phyloP scores from a whole-genome alignment of 1,140 invertebrate genomes.

The Ceratina japonica region DNA sequence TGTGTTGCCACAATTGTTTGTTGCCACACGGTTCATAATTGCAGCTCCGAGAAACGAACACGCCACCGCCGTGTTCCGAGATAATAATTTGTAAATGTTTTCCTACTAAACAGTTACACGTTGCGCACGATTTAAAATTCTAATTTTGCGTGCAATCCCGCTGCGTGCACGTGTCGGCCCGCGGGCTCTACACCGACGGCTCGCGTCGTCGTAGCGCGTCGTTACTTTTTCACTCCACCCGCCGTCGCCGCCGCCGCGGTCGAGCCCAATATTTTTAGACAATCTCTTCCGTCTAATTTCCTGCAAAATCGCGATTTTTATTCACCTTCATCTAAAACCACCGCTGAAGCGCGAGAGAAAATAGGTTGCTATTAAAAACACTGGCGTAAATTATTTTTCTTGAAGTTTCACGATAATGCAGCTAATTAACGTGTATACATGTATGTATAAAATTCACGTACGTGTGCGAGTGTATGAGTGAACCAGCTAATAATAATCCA shows the following conservation, averaged over 20 bases:
- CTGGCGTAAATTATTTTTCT: neutral
- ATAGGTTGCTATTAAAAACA: constrained; percentile 2
- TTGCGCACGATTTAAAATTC: constrained; percentile 15
- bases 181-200: too few relatives aligned
- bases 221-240: neutral
- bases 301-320: too few relatives aligned
- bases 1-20: neutral
- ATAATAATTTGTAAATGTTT: constrained; percentile 24
- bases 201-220: neutral
- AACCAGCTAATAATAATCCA: too few relatives aligned
- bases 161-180: neutral
- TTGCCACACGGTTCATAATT: neutral
- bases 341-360: neutral
- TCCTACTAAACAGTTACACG: constrained; percentile 14
- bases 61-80: neutral
- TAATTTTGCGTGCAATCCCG: constrained; percentile 14
- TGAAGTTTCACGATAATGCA: too few relatives aligned
- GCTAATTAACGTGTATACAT: too few relatives aligned
- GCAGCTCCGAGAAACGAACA: neutral
- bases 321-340: too few relatives aligned
- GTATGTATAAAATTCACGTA: too few relatives aligned
- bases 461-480: too few relatives aligned
- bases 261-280: neutral
- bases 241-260: neutral
- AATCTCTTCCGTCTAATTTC: neutral